Conservation (phyloP, 2,113 vertebrate genomes). For the Muscicapa adusta region DNA sequence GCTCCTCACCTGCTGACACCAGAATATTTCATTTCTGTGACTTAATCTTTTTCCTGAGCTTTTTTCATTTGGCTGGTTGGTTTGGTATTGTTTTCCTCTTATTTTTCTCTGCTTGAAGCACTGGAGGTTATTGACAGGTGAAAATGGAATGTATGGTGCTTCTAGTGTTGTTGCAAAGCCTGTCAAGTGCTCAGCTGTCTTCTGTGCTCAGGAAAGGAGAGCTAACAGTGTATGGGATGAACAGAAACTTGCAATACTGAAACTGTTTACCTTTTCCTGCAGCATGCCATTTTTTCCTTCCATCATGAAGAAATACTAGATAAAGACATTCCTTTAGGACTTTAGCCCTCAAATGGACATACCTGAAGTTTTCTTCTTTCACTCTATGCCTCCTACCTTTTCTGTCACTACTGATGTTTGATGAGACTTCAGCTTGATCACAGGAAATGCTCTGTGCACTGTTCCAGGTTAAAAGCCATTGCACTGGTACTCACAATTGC, state of each 20-base stretch:
- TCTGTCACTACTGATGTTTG: not conserved
- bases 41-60: not conserved
- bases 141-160: not conserved
- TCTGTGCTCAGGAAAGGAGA: not conserved
- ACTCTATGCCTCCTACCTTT: not conserved
- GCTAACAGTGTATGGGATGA: not conserved
- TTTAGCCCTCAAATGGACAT: not conserved
- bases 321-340: not conserved
- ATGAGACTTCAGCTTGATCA: not conserved
- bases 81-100: not conserved
- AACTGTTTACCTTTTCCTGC: not conserved
- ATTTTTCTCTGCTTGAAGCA: not conserved
- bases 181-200: not conserved
- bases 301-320: not conserved
- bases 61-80: not conserved
- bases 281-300: not conserved
- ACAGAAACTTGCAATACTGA: not conserved
- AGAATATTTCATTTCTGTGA: not conserved
- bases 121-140: not conserved
- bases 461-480: not conserved
- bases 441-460: not conserved
- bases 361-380: not conserved
- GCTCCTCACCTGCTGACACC: not conserved
- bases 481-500: rapidly evolving
- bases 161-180: not conserved